Base-by-base conservation (phyloP, 1,140 invertebrate species). In the Cardiocondyla obscurior region DNA sequence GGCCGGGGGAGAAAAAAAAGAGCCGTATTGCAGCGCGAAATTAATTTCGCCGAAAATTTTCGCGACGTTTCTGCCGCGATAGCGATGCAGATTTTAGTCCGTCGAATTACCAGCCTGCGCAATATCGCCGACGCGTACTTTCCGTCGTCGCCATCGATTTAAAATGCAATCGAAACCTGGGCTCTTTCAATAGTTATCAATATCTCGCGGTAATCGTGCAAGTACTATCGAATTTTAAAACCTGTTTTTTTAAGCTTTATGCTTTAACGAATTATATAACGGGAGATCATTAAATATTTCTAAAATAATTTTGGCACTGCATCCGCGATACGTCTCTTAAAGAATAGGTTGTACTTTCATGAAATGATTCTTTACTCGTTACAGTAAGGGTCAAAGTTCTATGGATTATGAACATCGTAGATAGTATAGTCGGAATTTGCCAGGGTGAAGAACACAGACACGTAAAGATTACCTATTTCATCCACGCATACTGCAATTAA, bases 401-500 rank as follows among this genome's bases (percentile, higher is more conserved):
- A 79, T 64, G 55, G 42, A 46, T 70, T 42, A 72, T 51, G 69
- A 57, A 36, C 22, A 33, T 51, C 19, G 33, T 33, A 53, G 22
- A 67, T 51, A 77, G 28, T 51, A 44, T 62, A 22, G n/a, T 77
- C 60, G 28, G 81, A 12, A 16, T 36, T 33, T 39, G 46, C 30
- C 33, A n/a, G 58, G 76, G n/a, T 28, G 51, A 58, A 67, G 62
- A 87, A 82, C 85, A 91, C 85, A 90, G 83, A 90, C 76, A 90
- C 84, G 86, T 88, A 91, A 86, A 89, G 85, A 89, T 92, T 92
- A 92, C 91, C 91, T 92, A 92, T 90, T 89, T 90, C 65, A 89
- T 92, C 89, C 91, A 90, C 88, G 91, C 87, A 90, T 92, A 82
- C 91, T 93, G 91, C 85, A 93, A 92, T 87, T 67, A 90, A 91